These are phyloP conservation scores for Octomys mimax DNA, from an alignment of 2,797 vertebrate genomes.

Conservation along the genomic window DNA sequence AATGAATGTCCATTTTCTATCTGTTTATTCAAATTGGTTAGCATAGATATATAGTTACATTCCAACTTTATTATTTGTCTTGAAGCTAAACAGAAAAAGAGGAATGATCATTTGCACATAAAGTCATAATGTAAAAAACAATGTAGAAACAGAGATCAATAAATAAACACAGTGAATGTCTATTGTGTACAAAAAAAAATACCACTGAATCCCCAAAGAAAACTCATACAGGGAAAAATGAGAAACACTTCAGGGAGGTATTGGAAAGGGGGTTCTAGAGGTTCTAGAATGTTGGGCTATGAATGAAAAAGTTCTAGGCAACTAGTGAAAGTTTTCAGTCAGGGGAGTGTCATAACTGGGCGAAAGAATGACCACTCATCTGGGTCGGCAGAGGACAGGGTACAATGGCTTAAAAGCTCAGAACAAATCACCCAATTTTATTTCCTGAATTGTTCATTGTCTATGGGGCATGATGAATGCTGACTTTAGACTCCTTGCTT, in stretches of 20 bases:
- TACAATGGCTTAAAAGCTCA: not conserved
- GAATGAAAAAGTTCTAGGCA: not conserved
- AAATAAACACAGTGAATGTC: not conserved
- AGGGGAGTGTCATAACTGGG: not conserved
- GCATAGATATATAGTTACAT: no score
- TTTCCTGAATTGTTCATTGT: conserved; percentile 76
- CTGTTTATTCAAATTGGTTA: no score
- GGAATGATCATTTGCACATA: not conserved
- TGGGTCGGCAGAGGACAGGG: conserved; percentile 4
- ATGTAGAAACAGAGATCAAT: not conserved
- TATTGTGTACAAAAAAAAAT: not conserved
- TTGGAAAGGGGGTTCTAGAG: not conserved
- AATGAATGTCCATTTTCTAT: no score
- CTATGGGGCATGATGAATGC: conserved; percentile 76
- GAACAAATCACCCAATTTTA: conserved; percentile 72
- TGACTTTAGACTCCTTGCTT: conserved; percentile 80
- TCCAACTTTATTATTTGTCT: conserved; percentile 21
- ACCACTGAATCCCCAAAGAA: not conserved
- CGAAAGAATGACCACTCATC: conserved; percentile 7
- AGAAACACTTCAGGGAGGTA: not conserved
- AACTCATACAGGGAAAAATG: not conserved
- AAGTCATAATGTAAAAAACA: not conserved
- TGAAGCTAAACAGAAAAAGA: conserved; percentile 2
- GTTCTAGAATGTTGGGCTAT: not conserved
- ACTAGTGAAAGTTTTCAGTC: not conserved